Percentiles rank a stretch among this genome's conserved stretches.
Evolutionary conservation across 2,113 vertebrate genomes (phyloP).

Genomic region (Sylvilagus bachmani): DNA sequence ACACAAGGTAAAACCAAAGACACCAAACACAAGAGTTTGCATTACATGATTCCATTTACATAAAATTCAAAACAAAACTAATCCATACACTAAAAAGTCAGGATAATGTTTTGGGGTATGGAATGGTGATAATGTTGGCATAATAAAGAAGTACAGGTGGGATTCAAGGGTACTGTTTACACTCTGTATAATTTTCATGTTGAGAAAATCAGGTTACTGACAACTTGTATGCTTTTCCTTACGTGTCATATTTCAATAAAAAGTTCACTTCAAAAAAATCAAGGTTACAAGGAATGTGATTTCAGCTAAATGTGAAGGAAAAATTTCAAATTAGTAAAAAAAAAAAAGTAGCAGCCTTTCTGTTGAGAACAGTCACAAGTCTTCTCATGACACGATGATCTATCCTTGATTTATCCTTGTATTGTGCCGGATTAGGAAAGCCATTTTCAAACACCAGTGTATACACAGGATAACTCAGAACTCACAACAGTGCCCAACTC

Average conservation of each 20-base stretch:
- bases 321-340: neutral
- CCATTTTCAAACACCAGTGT: neutral
- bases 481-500: neutral
- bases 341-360: neutral
- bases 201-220: neutral
- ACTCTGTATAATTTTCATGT: conserved; percentile 4
- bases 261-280: neutral
- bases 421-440: neutral
- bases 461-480: neutral
- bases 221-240: neutral
- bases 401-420: neutral
- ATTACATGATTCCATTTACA: neutral
- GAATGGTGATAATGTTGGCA: neutral
- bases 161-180: neutral
- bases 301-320: neutral
- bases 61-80: conserved; percentile 46
- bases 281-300: neutral
- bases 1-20: conserved; percentile 28
- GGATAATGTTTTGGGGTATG: neutral
- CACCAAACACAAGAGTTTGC: neutral
- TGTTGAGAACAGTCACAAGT: neutral
- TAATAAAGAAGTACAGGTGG: neutral
- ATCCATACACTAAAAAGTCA: neutral
- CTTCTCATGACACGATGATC: neutral
- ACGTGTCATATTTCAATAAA: neutral